Base-by-base conservation (phyloP, 2,888 invertebrate genomes). In the Leptinotarsa peninsularis region DNA sequence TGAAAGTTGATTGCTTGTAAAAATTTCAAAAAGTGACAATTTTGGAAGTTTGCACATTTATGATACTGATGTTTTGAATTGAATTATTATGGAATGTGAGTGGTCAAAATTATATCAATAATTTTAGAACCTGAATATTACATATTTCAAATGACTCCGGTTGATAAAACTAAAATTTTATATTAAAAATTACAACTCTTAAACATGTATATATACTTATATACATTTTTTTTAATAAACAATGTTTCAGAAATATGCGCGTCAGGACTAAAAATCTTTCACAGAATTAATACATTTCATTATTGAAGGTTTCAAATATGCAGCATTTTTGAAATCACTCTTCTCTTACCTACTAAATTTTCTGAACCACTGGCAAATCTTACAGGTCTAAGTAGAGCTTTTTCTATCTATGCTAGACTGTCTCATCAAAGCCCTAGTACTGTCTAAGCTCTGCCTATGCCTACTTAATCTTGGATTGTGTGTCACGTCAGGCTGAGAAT, bases 361-460 rank as follows among this genome's bases (percentile, higher is more conserved):
- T 33, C 21, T 49, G 21, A 23, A 49, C 50, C 27, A 33, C 56
- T 56, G 5, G 21, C 18, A 69, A 21, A 56, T 43, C 13, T 50
- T 52, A 63, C 14, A 54, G 49, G 33, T 17, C 18, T 49, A 87
- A 52, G 86, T 87, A 54, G 88, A 88, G 82, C 85, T 86, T 74
- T 87, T 87, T 67, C 86, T 82, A 75, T 86, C 87, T 18, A 82
- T 75, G 75, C 83, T 85, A 67, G 80, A 79, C 77, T 86, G 85
- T 76, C 83, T 83, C 49, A 84, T 73, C 68, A 83, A 76, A 50
- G 81, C 80, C 66, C 81, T 81, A 49, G 83, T 81, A 74, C 86
- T 85, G 80, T 86, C 87, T 73, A 87, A 81, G 81, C 86, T 87
- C 75, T 87, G 87, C 56, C 86, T 80, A 77, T 87, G 86, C 78